Base-by-base conservation (phyloP, 1,140 invertebrate species). In the Melitaea cinxia region DNA sequence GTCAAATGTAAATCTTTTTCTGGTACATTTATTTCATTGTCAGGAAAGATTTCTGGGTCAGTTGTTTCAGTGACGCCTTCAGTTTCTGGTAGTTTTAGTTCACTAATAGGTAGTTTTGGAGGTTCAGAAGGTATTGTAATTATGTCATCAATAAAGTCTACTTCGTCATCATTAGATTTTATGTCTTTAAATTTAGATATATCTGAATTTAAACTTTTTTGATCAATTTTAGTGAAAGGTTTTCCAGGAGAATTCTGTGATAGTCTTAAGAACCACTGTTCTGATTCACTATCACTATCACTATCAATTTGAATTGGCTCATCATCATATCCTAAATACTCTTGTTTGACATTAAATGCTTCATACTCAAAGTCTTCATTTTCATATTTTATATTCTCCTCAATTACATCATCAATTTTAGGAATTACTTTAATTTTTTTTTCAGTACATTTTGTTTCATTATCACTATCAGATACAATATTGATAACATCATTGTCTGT, bases 331-430 rank as follows among this genome's bases (percentile, higher is more conserved):
- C 71, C 77, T 39, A 80, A 63, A 59, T 81, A 80, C 59, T 90
- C 86, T 70, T 89, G 85, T 63, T 90, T 90, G n/a, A 89, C 75
- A 70, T 79, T 78, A 73, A 87, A 88, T 28, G 78, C 78, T 59
- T 88, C 88, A 81, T 71, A 83, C 39, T 84, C 73, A 42, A 80
- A 65, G 50, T 82, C 73, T 53, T 83, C 77, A 76, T 75, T 78
- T 67, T 89, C 84, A 67, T 19, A 55, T 33, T 83, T 87, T 12
- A 78, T 62, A 55, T 72, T 28, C 17, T 79, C 60, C 52, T 75
- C 66, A 54, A 4, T 24, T 49, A 66, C 30, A 23, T 69, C 58
- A 28, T 69, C 54, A 19, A 15, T 50, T 35, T 26, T 33, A 28
- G 53, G 24, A 62, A 82, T 75, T 33, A 73, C 50, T 72, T 86